A percentile compares a stretch with the other conserved stretches of the same genome.
phyloP scores from a whole-genome alignment of 2,797 vertebrate species.

The Siniperca undulata region DNA sequence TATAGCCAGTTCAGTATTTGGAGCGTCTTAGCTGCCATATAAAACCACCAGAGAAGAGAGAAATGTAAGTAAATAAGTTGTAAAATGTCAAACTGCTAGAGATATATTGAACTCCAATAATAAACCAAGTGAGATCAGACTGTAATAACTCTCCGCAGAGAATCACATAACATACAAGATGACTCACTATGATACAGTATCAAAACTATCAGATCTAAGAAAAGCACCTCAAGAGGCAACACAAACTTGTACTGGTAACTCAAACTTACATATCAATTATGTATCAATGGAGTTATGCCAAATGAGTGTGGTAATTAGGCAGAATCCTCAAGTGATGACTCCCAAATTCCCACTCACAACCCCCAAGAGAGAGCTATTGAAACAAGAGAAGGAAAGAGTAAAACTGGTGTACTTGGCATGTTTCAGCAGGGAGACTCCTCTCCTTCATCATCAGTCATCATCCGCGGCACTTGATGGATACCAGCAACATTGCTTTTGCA shows the following conservation, averaged over 20 bases:
- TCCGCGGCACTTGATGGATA: constrained; percentile 19
- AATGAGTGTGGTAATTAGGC: constrained; percentile 16
- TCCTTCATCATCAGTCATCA: constrained; percentile 45
- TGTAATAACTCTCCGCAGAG: constrained; percentile 52
- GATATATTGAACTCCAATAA: constrained; percentile 38
- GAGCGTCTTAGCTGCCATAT: background rate
- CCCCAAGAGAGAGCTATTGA: constrained; percentile 19
- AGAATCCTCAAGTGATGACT: constrained; percentile 19
- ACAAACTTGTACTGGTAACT: constrained; percentile 52
- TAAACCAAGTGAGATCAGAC: constrained; percentile 35
- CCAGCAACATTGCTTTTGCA: constrained; percentile 22
- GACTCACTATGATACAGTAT: constrained; percentile 36
- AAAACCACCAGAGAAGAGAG: background rate
- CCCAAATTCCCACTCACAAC: constrained; percentile 19
- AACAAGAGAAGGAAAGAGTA: constrained; percentile 15
- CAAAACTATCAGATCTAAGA: constrained; percentile 50
- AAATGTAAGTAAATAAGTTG: constrained; percentile 6
- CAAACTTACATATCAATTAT: constrained; percentile 60
- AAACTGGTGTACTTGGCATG: constrained; percentile 4
- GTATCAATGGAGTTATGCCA: constrained; percentile 28
- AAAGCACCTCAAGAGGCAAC: constrained; percentile 45
- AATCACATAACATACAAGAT: constrained; percentile 57
- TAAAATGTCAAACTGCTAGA: constrained; percentile 39
- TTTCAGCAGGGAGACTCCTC: constrained; percentile 30
- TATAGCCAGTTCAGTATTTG: background rate